Base-by-base conservation (phyloP, 2,888 invertebrate species). In the Andrena haemorrhoa region DNA sequence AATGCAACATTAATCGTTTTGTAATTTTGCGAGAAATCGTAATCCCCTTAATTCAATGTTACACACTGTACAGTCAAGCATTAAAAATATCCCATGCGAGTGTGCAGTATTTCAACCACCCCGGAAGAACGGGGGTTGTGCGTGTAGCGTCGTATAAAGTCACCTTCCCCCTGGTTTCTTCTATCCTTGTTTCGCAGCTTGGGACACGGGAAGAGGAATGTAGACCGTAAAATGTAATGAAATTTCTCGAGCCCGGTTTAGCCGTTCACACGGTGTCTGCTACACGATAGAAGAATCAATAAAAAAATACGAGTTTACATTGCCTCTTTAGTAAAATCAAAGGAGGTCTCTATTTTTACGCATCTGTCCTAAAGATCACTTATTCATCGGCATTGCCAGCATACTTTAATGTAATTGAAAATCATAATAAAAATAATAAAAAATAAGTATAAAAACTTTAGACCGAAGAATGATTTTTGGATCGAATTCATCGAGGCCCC, bases 31-130 rank as follows among this genome's bases (percentile, higher is more conserved):
- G 41, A 41, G 16, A 12, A 16, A 16, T 61, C 65, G 69, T 26
- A 12, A 64, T 66, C 75, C 26, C 75, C 61, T 69, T 75, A 80
- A 83, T 80, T 84, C 65, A 83, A 76, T 76, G 83, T 87, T 82
- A 83, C 61, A 83, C 73, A 60, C 66, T 68, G 81, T 81, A 77
- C 79, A 88, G 72, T 75, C 70, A 35, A 76, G 74, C 77, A 69
- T 82, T 85, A 83, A 85, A 88, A 85, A 77, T 71, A 82, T 82
- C 78, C 80, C 60, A 75, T 58, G 70, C 72, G 71, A 79, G 29
- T 29, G 35, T 12, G 16, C 73, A 33, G 53, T 73, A 64, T 74
- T 79, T 81, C 35, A 78, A 63, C 72, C 66, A 12, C 60, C 20
- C 66, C 65, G 73, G 66, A 80, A 72, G 61, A 65, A 72, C 79